phyloP scores from a whole-genome alignment of 1,140 invertebrate species.

The Lordiphosa collinella region DNA sequence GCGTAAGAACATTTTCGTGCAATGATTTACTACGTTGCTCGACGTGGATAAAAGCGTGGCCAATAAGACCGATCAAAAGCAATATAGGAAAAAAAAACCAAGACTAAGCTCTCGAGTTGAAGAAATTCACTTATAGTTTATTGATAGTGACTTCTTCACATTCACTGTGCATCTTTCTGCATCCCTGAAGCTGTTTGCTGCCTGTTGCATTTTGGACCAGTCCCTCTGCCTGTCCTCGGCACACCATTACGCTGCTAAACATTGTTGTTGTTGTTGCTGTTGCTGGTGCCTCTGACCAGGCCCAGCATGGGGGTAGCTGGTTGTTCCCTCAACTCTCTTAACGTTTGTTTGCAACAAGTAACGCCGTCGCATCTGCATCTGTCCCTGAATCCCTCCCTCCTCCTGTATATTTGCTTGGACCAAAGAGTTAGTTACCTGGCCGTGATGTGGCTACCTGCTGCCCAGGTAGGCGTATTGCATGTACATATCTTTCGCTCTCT shows the following conservation, averaged over 20 bases:
- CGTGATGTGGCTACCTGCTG: slow-evolving; percentile 53
- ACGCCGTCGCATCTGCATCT: slow-evolving; percentile 51
- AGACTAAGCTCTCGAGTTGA: too few species aligned
- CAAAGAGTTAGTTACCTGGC: slow-evolving; percentile 63
- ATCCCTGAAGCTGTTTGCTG: slow-evolving; percentile 27
- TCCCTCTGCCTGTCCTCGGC: slow-evolving; percentile 19
- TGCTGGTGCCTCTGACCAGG: slow-evolving; percentile 19
- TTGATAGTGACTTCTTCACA: not conserved
- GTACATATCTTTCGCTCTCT: slow-evolving; percentile 31
- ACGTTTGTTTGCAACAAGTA: slow-evolving; percentile 68
- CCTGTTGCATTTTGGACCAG: slow-evolving; percentile 15
- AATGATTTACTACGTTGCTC: too few species aligned
- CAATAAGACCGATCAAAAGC: too few species aligned
- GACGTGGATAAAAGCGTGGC: too few species aligned
- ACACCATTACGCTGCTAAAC: slow-evolving; percentile 64
- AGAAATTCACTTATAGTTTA: too few species aligned
- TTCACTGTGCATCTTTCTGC: not conserved
- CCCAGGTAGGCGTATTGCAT: slow-evolving; percentile 69
- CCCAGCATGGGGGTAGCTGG: slow-evolving; percentile 46
- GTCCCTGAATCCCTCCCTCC: slow-evolving; percentile 15
- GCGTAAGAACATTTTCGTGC: too few species aligned
- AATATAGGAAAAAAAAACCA: too few species aligned
- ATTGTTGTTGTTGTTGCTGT: slow-evolving; percentile 4
- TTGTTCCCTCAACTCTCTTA: slow-evolving; percentile 40
- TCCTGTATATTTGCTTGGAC: slow-evolving; percentile 37